Evolutionary conservation across 2,113 vertebrate species (phyloP).

Genomic region (Platanista minor): DNA sequence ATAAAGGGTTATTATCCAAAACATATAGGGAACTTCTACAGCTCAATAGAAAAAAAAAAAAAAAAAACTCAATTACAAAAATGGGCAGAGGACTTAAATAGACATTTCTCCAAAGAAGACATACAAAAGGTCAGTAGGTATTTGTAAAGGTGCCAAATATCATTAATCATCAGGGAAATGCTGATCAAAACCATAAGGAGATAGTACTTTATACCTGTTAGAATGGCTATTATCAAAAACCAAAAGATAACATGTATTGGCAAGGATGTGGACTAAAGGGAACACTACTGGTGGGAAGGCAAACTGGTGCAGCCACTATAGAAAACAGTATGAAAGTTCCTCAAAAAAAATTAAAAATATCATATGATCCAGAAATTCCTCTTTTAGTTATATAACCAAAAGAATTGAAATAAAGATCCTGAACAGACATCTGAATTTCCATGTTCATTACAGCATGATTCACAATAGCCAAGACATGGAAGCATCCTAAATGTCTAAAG

Average conservation of each 20-base stretch:
- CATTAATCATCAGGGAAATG: not conserved
- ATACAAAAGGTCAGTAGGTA: not conserved
- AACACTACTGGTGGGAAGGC: not conserved
- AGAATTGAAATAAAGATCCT: not conserved
- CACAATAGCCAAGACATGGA: not conserved
- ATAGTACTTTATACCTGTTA: not conserved
- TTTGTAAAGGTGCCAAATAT: not conserved
- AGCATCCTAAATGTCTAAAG: not conserved
- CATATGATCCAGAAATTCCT: not conserved
- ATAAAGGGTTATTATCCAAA: not conserved
- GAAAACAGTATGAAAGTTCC: not conserved
- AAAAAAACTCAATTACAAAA: not conserved
- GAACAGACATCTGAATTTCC: not conserved
- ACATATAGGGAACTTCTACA: not conserved
- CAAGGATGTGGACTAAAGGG: not conserved
- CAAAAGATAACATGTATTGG: not conserved
- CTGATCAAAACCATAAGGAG: not conserved
- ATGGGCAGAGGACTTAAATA: not conserved
- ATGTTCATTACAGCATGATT: not conserved
- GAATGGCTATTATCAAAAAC: not conserved
- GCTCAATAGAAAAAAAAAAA: not conserved
- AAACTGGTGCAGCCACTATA: not conserved
- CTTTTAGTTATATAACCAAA: not conserved
- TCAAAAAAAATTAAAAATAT: not conserved
- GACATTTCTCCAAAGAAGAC: not conserved